Conservation (phyloP, 2,113 vertebrate species). For the Pseudorasbora parva region DNA sequence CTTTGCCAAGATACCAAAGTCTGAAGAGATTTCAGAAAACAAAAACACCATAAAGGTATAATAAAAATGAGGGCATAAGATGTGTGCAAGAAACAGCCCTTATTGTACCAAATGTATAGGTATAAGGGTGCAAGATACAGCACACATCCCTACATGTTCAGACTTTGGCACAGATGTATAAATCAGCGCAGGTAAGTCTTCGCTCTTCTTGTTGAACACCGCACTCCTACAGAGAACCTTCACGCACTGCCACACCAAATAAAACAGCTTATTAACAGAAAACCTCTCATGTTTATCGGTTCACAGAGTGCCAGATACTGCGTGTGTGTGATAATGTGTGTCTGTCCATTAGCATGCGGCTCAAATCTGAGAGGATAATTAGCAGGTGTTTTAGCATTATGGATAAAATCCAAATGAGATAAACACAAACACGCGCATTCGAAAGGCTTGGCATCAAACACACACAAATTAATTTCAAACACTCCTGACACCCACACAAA, state of each 20-base stretch:
- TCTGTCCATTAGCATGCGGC: constrained; percentile 8
- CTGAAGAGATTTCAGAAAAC: constrained; percentile 14
- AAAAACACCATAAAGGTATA: neutral
- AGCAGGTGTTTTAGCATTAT: constrained; percentile 25
- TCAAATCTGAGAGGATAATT: constrained; percentile 18
- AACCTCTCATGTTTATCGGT: neutral
- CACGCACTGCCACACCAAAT: neutral
- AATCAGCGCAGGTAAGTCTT: neutral
- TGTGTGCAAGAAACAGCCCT: neutral
- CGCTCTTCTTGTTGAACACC: no score
- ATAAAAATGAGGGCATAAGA: neutral
- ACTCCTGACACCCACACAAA: constrained; percentile 8
- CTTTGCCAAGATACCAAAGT: neutral
- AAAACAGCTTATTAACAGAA: neutral
- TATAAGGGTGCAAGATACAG: no score
- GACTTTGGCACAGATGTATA: constrained; percentile 4
- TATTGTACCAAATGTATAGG: neutral
- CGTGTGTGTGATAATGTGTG: neutral
- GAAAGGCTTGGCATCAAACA: neutral
- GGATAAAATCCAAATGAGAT: constrained; percentile 30
- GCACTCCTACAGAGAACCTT: neutral
- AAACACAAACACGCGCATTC: neutral
- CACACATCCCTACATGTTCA: neutral
- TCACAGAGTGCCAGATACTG: neutral
- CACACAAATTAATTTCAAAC: constrained; percentile 7